Evolutionary conservation across 2,797 vertebrate genomes (phyloP).

Genomic region (Buphagus erythrorhynchus): DNA sequence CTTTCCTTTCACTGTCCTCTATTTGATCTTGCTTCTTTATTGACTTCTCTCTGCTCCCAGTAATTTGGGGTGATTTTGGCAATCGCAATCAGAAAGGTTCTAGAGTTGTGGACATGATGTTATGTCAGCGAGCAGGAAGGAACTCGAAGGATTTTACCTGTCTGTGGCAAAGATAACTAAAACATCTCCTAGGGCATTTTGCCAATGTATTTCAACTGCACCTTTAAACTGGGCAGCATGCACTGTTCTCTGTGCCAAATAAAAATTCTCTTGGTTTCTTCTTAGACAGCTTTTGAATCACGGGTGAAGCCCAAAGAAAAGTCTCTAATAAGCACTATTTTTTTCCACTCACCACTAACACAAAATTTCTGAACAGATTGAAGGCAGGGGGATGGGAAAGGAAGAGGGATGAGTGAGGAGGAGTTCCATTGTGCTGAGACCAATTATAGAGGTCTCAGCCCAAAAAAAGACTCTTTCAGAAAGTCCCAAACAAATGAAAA

Average conservation of each 20-base stretch:
- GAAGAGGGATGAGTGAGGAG: conserved; percentile 49
- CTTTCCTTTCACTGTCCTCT: not conserved
- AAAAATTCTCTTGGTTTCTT: conserved; percentile 12
- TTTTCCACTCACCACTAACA: conserved; percentile 19
- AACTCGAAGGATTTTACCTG: conserved; percentile 18
- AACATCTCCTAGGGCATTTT: not conserved
- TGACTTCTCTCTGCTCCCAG: not conserved
- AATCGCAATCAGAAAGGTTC: not conserved
- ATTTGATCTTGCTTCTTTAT: not conserved
- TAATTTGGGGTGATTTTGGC: not conserved
- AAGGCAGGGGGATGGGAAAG: conserved; percentile 34
- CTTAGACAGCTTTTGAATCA: conserved; percentile 16
- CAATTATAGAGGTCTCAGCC: conserved; percentile 63
- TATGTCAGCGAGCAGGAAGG: not conserved
- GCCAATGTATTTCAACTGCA: not conserved
- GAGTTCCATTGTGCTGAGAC: conserved; percentile 58
- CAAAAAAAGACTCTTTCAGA: conserved; percentile 58
- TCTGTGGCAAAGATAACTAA: conserved; percentile 5
- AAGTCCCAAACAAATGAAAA: conserved; percentile 56
- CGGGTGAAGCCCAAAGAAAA: not conserved
- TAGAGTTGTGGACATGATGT: not conserved
- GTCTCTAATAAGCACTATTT: not conserved
- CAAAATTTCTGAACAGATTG: conserved; percentile 38
- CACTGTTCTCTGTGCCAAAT: not conserved
- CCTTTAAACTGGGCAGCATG: conserved; percentile 30